A percentile compares a stretch with the other conserved stretches of the same genome.
Conservation (phyloP, 2,888 invertebrate genomes). For the Brenthis ino region DNA sequence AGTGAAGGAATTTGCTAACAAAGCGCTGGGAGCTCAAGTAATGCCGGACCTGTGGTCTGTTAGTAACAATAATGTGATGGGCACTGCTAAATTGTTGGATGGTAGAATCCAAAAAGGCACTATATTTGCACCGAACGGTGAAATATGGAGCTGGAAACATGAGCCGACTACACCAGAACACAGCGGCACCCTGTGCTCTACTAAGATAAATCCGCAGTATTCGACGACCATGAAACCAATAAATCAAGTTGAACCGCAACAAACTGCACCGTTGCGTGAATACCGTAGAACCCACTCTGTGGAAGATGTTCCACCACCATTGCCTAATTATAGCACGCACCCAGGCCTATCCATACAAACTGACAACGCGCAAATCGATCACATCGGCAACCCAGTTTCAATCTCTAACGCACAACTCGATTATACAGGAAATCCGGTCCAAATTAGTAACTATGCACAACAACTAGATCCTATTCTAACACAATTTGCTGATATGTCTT, state of each 20-base stretch:
- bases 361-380: constrained; percentile 30
- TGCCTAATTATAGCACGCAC: constrained; percentile 75
- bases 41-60: constrained; percentile 71
- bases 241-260: constrained; percentile 73
- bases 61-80: constrained; percentile 71
- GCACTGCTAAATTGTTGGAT: constrained; percentile 67
- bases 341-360: constrained; percentile 55
- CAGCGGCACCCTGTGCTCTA: constrained; percentile 73
- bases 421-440: constrained; percentile 26
- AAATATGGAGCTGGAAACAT: constrained; percentile 80
- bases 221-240: constrained; percentile 71
- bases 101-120: constrained; percentile 75
- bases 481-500: constrained; percentile 66
- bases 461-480: constrained; percentile 65
- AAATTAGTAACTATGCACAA: constrained; percentile 51
- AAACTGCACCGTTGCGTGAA: constrained; percentile 70
- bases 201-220: constrained; percentile 75
- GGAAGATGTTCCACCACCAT: constrained; percentile 69
- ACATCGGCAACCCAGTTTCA: constrained; percentile 51
- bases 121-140: constrained; percentile 78
- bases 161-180: constrained; percentile 76
- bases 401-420: constrained; percentile 33
- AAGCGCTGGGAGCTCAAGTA: constrained; percentile 70
- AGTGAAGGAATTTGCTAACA: constrained; percentile 76
- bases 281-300: constrained; percentile 68